These are phyloP conservation scores for Crossoptilon crossoptilon DNA, from an alignment of 2,797 vertebrate genomes.

Conservation along the genomic window DNA sequence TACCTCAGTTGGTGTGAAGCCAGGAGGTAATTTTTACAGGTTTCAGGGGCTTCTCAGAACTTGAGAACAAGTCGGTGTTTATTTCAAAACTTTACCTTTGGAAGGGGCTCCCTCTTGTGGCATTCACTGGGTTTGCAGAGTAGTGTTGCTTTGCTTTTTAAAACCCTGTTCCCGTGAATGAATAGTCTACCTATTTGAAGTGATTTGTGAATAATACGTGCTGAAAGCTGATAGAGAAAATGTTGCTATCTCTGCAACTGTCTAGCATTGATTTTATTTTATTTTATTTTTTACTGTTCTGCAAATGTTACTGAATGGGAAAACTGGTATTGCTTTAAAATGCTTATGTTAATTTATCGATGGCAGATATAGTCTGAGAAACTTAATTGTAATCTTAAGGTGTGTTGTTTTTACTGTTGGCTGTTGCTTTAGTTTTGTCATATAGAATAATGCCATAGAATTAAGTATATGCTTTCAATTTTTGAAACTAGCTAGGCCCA, in stretches of 20 bases:
- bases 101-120: slow-evolving; percentile 23
- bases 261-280: neutral
- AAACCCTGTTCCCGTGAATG: rapidly evolving
- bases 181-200: neutral
- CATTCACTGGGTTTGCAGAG: rapidly evolving
- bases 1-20: neutral
- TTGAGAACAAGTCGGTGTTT: neutral
- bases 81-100: neutral
- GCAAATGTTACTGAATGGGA: neutral
- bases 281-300: neutral
- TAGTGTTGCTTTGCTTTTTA: rapidly evolving
- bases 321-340: neutral
- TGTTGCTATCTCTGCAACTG: rapidly evolving
- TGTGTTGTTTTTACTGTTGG: neutral
- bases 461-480: neutral
- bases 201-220: rapidly evolving
- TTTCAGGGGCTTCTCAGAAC: neutral
- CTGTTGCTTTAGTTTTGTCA: neutral
- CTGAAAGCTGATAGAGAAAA: neutral
- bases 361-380: neutral
- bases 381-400: neutral
- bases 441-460: neutral
- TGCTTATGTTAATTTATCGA: rapidly evolving
- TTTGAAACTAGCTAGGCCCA: neutral
- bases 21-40: too few relatives aligned